These are phyloP conservation scores for Steinernema hermaphroditum DNA, from an alignment of 2,888 invertebrate species.

Conservation along the genomic window DNA sequence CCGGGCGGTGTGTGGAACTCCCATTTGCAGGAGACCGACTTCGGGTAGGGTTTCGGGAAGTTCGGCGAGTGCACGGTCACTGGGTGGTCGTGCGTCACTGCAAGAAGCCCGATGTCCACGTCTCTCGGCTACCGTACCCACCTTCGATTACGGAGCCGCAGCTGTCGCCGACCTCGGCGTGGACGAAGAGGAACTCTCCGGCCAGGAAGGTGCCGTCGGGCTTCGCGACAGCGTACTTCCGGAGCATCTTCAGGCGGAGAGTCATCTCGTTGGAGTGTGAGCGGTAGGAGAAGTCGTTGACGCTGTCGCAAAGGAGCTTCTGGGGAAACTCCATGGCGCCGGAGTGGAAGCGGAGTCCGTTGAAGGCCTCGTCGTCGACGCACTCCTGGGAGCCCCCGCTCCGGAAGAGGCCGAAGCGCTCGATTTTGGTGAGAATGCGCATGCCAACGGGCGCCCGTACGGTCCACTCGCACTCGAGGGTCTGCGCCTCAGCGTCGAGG, in stretches of 20 bases:
- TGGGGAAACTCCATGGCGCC: constrained; percentile 48
- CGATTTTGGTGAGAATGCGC: constrained; percentile 41
- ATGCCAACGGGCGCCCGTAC: constrained; percentile 49
- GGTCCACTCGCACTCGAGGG: constrained; percentile 54
- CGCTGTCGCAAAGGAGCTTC: constrained; percentile 40
- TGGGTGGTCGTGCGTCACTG: constrained; percentile 35
- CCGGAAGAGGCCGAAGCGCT: constrained; percentile 32
- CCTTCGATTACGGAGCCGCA: constrained; percentile 40
- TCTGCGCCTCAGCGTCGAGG: constrained; percentile 38
- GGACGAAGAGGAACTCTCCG: constrained; percentile 29
- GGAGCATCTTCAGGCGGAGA: constrained; percentile 41
- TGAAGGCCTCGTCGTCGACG: constrained; percentile 8
- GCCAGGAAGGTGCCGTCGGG: neutral
- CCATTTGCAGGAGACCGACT: constrained; percentile 53
- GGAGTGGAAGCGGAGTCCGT: constrained; percentile 47
- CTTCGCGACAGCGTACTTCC: neutral
- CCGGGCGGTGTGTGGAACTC: constrained; percentile 54
- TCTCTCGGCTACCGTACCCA: neutral
- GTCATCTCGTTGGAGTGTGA: constrained; percentile 54
- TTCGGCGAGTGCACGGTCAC: constrained; percentile 47
- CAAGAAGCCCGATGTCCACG: constrained; percentile 11
- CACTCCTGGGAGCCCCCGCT: neutral
- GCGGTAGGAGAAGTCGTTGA: constrained; percentile 37
- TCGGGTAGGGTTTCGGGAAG: constrained; percentile 50
- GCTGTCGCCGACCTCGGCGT: constrained; percentile 23